These are phyloP conservation scores for Trachurus trachurus DNA, from an alignment of 2,797 vertebrate species.

Conservation along the genomic window DNA sequence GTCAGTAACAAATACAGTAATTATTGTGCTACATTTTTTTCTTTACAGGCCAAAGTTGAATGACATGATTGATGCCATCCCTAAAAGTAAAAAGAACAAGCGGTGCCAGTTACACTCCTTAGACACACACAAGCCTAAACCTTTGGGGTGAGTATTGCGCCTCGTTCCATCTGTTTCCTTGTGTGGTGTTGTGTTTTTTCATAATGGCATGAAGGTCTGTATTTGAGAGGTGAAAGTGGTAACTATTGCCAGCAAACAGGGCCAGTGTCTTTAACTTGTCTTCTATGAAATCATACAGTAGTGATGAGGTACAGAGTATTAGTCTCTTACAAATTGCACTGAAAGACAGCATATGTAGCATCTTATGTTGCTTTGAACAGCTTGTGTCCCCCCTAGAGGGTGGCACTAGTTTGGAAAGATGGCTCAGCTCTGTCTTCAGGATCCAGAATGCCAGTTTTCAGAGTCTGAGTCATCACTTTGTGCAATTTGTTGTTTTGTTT, in stretches of 20 bases:
- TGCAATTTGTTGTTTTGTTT: no score
- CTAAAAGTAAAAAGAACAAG: constrained; percentile 99
- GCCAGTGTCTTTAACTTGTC: not conserved
- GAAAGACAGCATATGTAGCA: not conserved
- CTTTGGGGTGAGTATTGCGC: constrained; percentile 92
- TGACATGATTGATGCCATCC: constrained; percentile 96
- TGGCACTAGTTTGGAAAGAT: constrained; percentile 53
- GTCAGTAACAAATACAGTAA: not conserved
- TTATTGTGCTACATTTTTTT: not conserved
- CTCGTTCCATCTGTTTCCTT: constrained; percentile 17
- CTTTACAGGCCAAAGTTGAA: constrained; percentile 94
- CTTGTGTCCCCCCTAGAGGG: constrained; percentile 82
- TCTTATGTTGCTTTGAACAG: not conserved
- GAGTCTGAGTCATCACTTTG: not conserved
- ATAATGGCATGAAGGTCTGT: not conserved
- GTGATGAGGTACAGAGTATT: no score
- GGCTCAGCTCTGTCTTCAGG: not conserved
- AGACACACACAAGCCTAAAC: constrained; percentile 98
- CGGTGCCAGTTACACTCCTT: constrained; percentile 97
- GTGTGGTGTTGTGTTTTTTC: not conserved
- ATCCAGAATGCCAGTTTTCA: not conserved
- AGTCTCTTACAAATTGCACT: constrained; percentile 71
- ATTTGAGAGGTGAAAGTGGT: constrained; percentile 7
- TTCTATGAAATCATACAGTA: not conserved
- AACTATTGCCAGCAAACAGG: not conserved